Evolutionary conservation across 2,888 invertebrate genomes (phyloP).

Genomic region (Xanthia icteritia): DNA sequence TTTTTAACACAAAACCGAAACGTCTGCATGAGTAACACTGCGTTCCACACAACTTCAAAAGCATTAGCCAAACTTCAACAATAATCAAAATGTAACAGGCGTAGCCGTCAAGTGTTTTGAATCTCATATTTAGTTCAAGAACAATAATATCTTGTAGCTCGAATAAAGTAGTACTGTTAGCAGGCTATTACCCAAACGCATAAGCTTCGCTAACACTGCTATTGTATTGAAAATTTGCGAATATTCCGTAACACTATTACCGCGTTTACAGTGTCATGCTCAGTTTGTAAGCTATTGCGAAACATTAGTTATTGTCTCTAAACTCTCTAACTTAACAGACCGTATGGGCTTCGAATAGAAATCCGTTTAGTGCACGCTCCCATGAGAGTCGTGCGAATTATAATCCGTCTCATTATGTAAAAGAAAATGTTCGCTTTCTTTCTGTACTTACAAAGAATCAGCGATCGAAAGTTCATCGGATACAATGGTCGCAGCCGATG

Average conservation of each 20-base stretch:
- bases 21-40: slow-evolving; percentile 7
- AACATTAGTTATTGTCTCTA: slow-evolving; percentile 77
- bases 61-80: slow-evolving; percentile 24
- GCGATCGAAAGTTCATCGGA: slow-evolving; percentile 84
- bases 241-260: slow-evolving; percentile 67
- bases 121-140: slow-evolving; percentile 60
- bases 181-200: slow-evolving; percentile 55
- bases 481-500: slow-evolving; percentile 82
- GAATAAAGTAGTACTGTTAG: slow-evolving; percentile 51
- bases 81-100: slow-evolving; percentile 36
- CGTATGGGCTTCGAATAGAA: slow-evolving; percentile 70
- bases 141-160: slow-evolving; percentile 54
- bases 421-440: slow-evolving; percentile 85
- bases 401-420: slow-evolving; percentile 84
- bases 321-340: slow-evolving; percentile 72
- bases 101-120: slow-evolving; percentile 49
- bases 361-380: slow-evolving; percentile 74
- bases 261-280: slow-evolving; percentile 70
- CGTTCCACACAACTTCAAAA: slow-evolving; percentile 10
- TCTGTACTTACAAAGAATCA: slow-evolving; percentile 76
- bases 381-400: slow-evolving; percentile 82
- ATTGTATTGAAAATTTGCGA: slow-evolving; percentile 67
- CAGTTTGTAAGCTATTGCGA: slow-evolving; percentile 72
- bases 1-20: slow-evolving; percentile 16
- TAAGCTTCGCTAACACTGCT: slow-evolving; percentile 55